A percentile compares a stretch with the other conserved stretches of the same genome.
phyloP scores from a whole-genome alignment of 2,797 vertebrate species.

The Lacerta viridis region DNA sequence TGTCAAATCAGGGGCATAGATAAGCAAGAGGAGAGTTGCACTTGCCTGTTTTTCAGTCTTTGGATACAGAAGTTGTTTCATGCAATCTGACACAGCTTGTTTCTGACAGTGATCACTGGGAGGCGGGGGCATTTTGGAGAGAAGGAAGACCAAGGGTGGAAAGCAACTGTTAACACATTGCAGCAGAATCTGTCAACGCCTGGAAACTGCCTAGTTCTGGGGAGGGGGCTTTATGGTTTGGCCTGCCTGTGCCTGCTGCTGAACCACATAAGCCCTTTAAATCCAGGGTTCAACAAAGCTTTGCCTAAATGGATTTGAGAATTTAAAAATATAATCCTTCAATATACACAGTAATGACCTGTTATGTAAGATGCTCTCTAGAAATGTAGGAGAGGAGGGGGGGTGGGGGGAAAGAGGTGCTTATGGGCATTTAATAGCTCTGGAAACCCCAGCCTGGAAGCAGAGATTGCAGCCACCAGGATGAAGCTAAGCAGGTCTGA shows the following conservation, averaged over 20 bases:
- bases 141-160: neutral
- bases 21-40: neutral
- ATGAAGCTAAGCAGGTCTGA: neutral
- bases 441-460: neutral
- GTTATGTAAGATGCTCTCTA: slow-evolving; percentile 35
- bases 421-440: neutral
- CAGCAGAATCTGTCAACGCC: slow-evolving; percentile 20
- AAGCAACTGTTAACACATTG: slow-evolving; percentile 35
- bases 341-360: slow-evolving; percentile 51
- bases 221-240: neutral
- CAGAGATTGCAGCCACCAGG: neutral
- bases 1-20: too few relatives aligned
- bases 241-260: slow-evolving; percentile 51
- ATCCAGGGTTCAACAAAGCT: slow-evolving; percentile 69
- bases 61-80: slow-evolving; percentile 71
- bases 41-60: slow-evolving; percentile 77
- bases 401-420: too few relatives aligned
- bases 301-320: slow-evolving; percentile 72
- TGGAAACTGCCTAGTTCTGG: slow-evolving; percentile 50
- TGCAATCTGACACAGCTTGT: slow-evolving; percentile 53
- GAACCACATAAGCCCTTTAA: slow-evolving; percentile 55
- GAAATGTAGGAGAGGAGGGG: neutral
- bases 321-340: slow-evolving; percentile 68
- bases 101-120: slow-evolving; percentile 71
- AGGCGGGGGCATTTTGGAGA: neutral